Percentiles rank a stretch among this genome's conserved stretches.
phyloP scores from a whole-genome alignment of 2,888 invertebrate genomes.

The Torymus tubicola region DNA sequence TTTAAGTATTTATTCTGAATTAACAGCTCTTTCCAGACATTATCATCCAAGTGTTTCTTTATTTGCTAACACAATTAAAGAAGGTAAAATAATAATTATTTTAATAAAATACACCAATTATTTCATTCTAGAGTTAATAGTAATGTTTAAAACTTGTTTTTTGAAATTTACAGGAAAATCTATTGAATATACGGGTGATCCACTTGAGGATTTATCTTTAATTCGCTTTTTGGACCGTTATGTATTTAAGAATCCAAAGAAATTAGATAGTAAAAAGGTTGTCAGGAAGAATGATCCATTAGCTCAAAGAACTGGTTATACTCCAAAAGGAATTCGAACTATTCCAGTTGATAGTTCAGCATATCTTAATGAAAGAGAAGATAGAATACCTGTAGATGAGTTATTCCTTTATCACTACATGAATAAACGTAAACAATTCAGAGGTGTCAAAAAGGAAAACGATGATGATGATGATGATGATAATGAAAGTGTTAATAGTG shows the following conservation, averaged over 20 bases:
- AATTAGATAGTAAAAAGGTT: conserved; percentile 77
- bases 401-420: conserved; percentile 86
- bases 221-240: conserved; percentile 96
- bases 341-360: conserved; percentile 85
- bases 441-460: conserved; percentile 64
- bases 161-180: conserved; percentile 78
- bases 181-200: conserved; percentile 93
- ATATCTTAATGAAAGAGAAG: conserved; percentile 83
- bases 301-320: conserved; percentile 83
- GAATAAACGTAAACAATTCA: conserved; percentile 62
- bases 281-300: conserved; percentile 81
- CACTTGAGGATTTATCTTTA: conserved; percentile 93
- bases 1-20: conserved; percentile 84
- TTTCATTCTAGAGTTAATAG: background rate
- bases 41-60: conserved; percentile 95
- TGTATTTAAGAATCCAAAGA: conserved; percentile 95
- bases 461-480: conserved; percentile 77
- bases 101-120: conserved; percentile 21
- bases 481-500: conserved; percentile 74
- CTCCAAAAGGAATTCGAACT: conserved; percentile 83
- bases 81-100: conserved; percentile 77
- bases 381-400: conserved; percentile 93
- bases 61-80: conserved; percentile 88
- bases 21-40: conserved; percentile 84
- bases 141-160: conserved; percentile 9